A percentile compares a stretch with the other conserved stretches of the same genome.
Conservation (phyloP, 2,888 invertebrate species). For the Apodemia mormo region DNA sequence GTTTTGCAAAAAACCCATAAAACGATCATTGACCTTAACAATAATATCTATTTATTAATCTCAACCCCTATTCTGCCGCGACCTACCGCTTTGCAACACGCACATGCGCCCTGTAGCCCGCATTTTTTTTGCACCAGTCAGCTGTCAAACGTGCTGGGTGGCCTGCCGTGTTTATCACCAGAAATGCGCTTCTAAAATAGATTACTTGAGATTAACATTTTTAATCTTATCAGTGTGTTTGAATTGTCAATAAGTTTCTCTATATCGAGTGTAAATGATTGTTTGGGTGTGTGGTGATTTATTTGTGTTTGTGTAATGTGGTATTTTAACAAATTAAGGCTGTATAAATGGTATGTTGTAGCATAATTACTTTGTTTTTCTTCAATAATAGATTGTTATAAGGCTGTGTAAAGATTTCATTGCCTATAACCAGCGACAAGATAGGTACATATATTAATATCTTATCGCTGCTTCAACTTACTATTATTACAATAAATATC, state of each 20-base stretch:
- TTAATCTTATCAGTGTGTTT: not conserved
- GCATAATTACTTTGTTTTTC: not conserved
- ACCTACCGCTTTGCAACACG: constrained; percentile 37
- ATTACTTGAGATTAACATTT: not conserved
- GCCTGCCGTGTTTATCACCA: constrained; percentile 35
- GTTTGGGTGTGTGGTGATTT: constrained; percentile 1
- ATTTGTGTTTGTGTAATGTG: not conserved
- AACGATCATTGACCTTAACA: constrained; percentile 3
- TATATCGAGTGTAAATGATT: not conserved
- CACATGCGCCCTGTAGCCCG: constrained; percentile 53
- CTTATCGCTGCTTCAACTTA: too few species aligned
- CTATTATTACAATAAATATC: too few species aligned
- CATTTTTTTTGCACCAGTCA: constrained; percentile 50
- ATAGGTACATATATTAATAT: too few species aligned
- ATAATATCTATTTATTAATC: constrained; percentile 15
- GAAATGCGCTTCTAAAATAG: constrained; percentile 20
- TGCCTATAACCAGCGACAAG: too few species aligned
- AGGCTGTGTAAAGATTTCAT: not conserved
- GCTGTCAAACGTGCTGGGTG: constrained; percentile 56
- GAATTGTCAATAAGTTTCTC: not conserved
- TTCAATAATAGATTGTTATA: not conserved
- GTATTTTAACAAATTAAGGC: constrained; percentile 1
- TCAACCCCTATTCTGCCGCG: not conserved
- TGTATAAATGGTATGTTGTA: constrained; percentile 3
- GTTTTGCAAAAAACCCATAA: constrained; percentile 17